Evolutionary conservation across 2,113 vertebrate species (phyloP), one percentile per base, ranked within the genome.

Genomic region (Onychostoma macrolepis): DNA sequence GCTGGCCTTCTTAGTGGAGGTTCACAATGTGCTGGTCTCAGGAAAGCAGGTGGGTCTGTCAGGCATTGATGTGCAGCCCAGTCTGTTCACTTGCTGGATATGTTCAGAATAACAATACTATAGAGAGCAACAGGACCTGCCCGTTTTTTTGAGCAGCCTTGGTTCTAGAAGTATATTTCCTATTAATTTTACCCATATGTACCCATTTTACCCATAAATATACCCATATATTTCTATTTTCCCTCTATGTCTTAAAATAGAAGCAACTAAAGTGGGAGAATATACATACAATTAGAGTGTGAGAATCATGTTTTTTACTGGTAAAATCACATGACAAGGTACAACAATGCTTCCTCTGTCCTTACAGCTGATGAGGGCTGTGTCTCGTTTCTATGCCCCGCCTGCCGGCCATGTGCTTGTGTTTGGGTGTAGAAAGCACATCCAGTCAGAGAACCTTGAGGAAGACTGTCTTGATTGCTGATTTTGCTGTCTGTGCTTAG

Each of bases 341-440:
- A 45, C 15, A 15, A 3, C n/a, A 67, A n/a, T 80, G 2, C 78
- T 80, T 13, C 15, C 17, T 33, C 6, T 69, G 6, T 11, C 17
- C 61, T 61, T 82, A 41, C n/a, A 45, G 80, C 15, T 67, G 80
- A 45, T 41, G 53, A 38, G 24, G 21, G 24, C 78, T n/a, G 12
- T 63, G 56, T 81, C 0, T 43, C 2, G 1, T 79, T 41, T 45
- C 26, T 10, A 26, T 45, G 38, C 61, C 26, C 15, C 10, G 63
- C 41, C 63, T 82, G 80, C 17, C 17, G 9, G 63, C 63, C 80
- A 69, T 36, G 67, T 84, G 82, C 67, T 84, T 84, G 43, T 84
- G 65, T 84, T 74, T 84, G 45, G 82, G 12, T 53, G 33, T 58
- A 17, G 12, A 80, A 19, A 80, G 12, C 53, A 17, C 33, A 61